Conservation (phyloP, 2,113 vertebrate genomes). For the Mus spicilegus region DNA sequence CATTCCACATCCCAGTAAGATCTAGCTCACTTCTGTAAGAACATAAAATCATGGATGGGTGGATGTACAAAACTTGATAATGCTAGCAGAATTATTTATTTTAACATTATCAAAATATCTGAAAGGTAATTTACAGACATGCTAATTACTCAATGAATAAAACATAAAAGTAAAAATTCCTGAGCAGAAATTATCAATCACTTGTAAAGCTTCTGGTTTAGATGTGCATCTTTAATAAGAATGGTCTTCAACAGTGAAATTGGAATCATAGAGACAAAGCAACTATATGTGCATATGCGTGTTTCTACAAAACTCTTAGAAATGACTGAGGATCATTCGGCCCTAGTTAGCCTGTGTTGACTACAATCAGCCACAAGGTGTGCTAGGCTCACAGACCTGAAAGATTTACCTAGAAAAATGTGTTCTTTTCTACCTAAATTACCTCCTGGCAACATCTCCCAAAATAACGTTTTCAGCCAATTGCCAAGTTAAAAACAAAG, state of each 20-base stretch:
- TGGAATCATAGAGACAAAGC: neutral
- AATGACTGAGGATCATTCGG: neutral
- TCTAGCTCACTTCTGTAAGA: neutral
- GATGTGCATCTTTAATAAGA: neutral
- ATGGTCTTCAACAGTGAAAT: neutral
- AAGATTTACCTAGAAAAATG: neutral
- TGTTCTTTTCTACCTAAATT: neutral
- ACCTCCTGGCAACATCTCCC: neutral
- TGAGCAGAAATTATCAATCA: neutral
- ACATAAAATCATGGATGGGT: neutral
- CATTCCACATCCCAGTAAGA: neutral
- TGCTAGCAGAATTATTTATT: neutral
- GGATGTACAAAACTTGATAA: neutral
- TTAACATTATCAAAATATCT: conserved; percentile 3
- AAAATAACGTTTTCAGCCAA: neutral
- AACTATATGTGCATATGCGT: neutral
- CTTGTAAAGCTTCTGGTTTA: neutral
- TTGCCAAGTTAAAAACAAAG: neutral
- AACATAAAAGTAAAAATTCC: neutral
- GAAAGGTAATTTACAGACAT: neutral
- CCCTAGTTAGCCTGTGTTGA: neutral
- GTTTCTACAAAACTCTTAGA: neutral
- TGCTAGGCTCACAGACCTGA: neutral
- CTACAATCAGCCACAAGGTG: fast-evolving
- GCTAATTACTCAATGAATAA: conserved; percentile 39